Evolutionary conservation across 1,140 invertebrate genomes (phyloP).

Genomic region (Dendrolimus punctatus): DNA sequence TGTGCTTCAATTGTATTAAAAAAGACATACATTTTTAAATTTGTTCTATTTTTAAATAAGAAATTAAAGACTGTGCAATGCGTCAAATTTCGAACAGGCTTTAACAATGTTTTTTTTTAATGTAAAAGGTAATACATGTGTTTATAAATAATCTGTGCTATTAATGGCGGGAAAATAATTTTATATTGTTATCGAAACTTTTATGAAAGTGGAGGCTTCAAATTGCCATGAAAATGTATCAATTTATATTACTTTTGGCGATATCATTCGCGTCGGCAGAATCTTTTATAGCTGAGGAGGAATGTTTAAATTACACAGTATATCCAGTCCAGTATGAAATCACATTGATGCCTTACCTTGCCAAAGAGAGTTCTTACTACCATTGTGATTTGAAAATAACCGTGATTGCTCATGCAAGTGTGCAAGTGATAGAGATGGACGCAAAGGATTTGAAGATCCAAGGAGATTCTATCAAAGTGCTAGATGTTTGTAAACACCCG

Average conservation of each 20-base stretch:
- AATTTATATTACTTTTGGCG: slow-evolving; percentile 22
- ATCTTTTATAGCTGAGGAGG: slow-evolving; percentile 42
- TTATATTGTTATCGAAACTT: too few relatives aligned
- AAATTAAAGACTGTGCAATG: not conserved
- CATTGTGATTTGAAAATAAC: slow-evolving; percentile 49
- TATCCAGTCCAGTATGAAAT: slow-evolving; percentile 62
- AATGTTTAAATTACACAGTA: slow-evolving; percentile 62
- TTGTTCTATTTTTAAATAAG: slow-evolving; percentile 1
- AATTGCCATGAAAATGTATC: slow-evolving; percentile 8
- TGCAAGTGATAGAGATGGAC: slow-evolving; percentile 50
- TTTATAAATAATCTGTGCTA: too few relatives aligned
- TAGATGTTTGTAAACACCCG: slow-evolving; percentile 12
- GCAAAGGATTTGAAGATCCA: slow-evolving; percentile 44
- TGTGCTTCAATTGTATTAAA: not conserved
- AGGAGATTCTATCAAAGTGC: slow-evolving; percentile 36
- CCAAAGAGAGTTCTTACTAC: slow-evolving; percentile 36
- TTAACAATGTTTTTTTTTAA: too few relatives aligned
- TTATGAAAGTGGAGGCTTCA: too few relatives aligned
- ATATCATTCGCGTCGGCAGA: slow-evolving; percentile 21
- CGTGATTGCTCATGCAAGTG: slow-evolving; percentile 48
- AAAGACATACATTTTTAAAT: not conserved
- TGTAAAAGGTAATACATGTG: too few relatives aligned
- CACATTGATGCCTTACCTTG: slow-evolving; percentile 43
- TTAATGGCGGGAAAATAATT: too few relatives aligned
- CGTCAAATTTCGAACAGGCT: not conserved